These are phyloP conservation scores for Arge pagana DNA, from an alignment of 2,888 invertebrate genomes.

Conservation along the genomic window DNA sequence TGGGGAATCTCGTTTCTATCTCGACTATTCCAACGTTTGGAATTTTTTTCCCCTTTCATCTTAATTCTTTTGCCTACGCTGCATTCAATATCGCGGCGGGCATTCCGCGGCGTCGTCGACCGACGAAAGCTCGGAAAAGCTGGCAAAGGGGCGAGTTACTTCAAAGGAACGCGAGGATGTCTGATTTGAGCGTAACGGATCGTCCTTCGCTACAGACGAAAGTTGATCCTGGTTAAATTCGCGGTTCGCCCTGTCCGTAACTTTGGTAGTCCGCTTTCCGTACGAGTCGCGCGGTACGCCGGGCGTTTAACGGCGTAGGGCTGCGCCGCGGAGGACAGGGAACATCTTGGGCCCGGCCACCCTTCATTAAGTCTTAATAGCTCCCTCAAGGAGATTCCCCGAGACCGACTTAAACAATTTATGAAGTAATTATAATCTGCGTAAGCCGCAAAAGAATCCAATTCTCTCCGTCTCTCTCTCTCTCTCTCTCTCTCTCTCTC, in stretches of 20 bases:
- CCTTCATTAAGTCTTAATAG: constrained; percentile 19
- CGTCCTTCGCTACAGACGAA: background rate
- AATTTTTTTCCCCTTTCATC: too few species aligned
- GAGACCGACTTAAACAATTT: constrained; percentile 19
- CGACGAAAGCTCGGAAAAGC: too few species aligned
- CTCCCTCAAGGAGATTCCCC: constrained; percentile 16
- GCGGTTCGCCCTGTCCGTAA: constrained; percentile 1
- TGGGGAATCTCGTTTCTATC: too few species aligned
- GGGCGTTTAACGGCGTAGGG: too few species aligned
- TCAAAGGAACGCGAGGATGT: constrained; percentile 1
- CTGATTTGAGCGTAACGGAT: background rate
- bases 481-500: too few species aligned
- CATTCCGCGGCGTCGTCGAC: background rate
- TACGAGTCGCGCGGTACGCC: background rate
- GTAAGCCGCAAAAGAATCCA: constrained; percentile 19
- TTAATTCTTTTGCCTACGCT: too few species aligned
- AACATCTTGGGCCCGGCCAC: constrained; percentile 8
- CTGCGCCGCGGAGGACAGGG: background rate
- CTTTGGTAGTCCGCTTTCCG: background rate
- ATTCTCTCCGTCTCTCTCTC: too few species aligned
- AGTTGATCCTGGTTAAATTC: background rate
- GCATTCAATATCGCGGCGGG: too few species aligned
- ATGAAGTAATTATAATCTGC: constrained; percentile 18
- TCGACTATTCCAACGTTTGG: too few species aligned
- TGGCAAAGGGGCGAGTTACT: constrained; percentile 1